Base-by-base conservation (phyloP, 2,888 invertebrate genomes). In the Dynastes tityus region DNA sequence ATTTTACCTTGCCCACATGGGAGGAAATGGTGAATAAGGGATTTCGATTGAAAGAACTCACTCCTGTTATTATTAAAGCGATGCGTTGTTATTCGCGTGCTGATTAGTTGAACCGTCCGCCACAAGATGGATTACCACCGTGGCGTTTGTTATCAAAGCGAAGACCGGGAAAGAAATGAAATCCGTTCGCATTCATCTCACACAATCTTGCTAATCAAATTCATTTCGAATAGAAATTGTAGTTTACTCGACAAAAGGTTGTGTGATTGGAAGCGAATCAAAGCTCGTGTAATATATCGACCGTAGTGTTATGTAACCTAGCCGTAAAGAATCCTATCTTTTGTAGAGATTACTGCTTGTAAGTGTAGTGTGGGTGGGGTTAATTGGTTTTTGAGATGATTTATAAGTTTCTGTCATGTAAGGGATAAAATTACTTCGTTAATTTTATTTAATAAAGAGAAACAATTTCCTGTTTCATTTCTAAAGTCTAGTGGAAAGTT, bases 41-140 rank as follows among this genome's bases (percentile, higher is more conserved):
- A 74, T 74, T 74, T 40, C 73, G 40, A 74, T 74, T 74, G 73
- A 74, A 74, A 74, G 73, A 74, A 74, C 73, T 63, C 61, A 49
- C 73, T 61, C 27, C 73, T 45, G 61, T 74, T 74, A 74, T 74
- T 74, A 74, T 74, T 74, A 74, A 61, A 61, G 73, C 61, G 73
- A 73, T 68, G 68, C 77, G 79, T 77, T 65, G 58, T 68, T 77
- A 40, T 71, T 80, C 74, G 79, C 78, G 79, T 81, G 80, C 79
- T 80, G 80, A 80, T 80, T 80, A 80, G 80, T 79, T 76, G 51
- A 74, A 73, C 81, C 80, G 81, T 82, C 81, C 71, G 79, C 73
- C 77, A 64, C 74, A 81, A 83, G 82, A 82, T 82, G 81, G 80
- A 83, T 83, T 79, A 80, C 81, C 79, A 37, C 77, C 78, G 78